These are phyloP conservation scores for Apteryx mantelli DNA, from an alignment of 2,113 vertebrate genomes.

Conservation along the genomic window DNA sequence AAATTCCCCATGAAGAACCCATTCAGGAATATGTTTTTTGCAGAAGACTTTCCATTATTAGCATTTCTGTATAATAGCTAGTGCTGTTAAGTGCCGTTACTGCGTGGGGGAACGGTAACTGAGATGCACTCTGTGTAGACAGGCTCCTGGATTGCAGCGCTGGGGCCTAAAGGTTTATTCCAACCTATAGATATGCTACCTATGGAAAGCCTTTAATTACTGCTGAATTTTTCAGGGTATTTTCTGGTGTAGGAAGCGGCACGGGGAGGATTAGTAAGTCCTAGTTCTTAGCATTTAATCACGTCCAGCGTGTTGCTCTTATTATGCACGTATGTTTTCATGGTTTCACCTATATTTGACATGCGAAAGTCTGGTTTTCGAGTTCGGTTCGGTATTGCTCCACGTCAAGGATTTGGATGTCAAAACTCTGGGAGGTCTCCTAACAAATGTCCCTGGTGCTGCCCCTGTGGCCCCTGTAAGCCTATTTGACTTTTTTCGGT, in stretches of 20 bases:
- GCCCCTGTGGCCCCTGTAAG: neutral
- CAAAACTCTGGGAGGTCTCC: neutral
- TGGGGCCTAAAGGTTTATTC: neutral
- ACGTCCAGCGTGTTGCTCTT: neutral
- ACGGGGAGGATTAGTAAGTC: neutral
- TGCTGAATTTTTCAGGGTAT: neutral
- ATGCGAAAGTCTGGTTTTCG: neutral
- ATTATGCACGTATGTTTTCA: neutral
- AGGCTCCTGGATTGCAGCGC: neutral
- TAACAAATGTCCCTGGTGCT: neutral
- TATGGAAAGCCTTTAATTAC: neutral
- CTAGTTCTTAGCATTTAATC: neutral
- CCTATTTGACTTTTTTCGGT: neutral
- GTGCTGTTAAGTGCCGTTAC: neutral
- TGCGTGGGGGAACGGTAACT: neutral
- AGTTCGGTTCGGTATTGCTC: neutral
- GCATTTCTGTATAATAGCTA: neutral
- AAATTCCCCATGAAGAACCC: neutral
- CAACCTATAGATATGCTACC: neutral
- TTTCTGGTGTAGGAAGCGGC: neutral
- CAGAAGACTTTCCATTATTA: neutral
- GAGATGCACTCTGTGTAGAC: rapidly evolving
- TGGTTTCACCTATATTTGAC: neutral
- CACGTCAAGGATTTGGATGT: neutral
- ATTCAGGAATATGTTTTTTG: neutral